A percentile compares a stretch with the other conserved stretches of the same genome.
These are phyloP conservation scores for Drosophila truncata DNA, from an alignment of 1,140 invertebrate species.

Conservation along the genomic window DNA sequence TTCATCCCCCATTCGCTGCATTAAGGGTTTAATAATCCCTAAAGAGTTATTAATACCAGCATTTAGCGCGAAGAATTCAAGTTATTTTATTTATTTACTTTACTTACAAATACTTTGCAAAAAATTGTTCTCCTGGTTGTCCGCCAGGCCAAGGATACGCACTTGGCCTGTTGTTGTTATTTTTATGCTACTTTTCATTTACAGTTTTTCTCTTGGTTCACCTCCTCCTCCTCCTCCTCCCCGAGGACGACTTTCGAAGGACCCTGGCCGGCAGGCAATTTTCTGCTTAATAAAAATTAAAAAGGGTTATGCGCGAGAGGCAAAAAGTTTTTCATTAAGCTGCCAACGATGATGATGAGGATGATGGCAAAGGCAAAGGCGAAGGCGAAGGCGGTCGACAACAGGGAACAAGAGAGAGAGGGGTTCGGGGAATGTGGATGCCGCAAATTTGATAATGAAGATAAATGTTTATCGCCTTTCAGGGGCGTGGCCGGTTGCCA, in stretches of 20 bases:
- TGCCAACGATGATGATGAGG: slow-evolving; percentile 52
- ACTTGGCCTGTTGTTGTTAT: slow-evolving; percentile 39
- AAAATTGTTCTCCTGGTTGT: slow-evolving; percentile 28
- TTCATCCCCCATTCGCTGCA: background rate
- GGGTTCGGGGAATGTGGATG: slow-evolving; percentile 13
- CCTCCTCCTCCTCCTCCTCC: background rate
- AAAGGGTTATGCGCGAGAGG: slow-evolving; percentile 71
- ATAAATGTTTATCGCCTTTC: slow-evolving; percentile 79
- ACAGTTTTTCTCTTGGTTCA: slow-evolving; percentile 30
- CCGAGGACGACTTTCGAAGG: slow-evolving; percentile 19
- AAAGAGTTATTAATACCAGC: slow-evolving; percentile 8
- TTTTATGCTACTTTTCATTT: slow-evolving; percentile 59
- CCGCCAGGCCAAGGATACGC: slow-evolving; percentile 51
- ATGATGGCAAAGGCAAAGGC: slow-evolving; percentile 24
- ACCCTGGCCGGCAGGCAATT: slow-evolving; percentile 66
- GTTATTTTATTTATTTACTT: slow-evolving; percentile 16
- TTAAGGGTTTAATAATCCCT: slow-evolving; percentile 11
- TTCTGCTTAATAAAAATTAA: slow-evolving; percentile 83
- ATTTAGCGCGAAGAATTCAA: background rate
- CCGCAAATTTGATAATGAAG: slow-evolving; percentile 81
- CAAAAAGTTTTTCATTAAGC: slow-evolving; percentile 81
- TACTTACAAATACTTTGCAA: slow-evolving; percentile 8
- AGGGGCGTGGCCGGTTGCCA: slow-evolving; percentile 72
- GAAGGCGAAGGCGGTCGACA: slow-evolving; percentile 37
- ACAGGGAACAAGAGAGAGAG: background rate